Percentiles rank a stretch among this genome's conserved stretches.
Conservation (phyloP, 2,113 vertebrate species). For the Dolichallabes microphthalmus region DNA sequence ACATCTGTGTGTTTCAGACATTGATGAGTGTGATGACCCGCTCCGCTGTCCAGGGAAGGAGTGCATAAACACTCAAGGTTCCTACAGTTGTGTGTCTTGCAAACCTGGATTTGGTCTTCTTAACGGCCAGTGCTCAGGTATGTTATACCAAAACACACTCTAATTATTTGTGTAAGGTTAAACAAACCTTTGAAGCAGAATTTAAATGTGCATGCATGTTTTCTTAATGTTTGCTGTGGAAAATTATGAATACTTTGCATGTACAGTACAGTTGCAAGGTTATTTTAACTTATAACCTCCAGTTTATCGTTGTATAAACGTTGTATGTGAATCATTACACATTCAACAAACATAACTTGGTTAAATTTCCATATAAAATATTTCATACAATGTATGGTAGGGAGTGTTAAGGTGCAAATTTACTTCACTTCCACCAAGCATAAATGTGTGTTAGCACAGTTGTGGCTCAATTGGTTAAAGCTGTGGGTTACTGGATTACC, state of each 20-base stretch:
- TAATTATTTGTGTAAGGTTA: background rate
- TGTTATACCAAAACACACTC: background rate
- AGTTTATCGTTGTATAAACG: background rate
- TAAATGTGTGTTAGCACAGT: too few relatives aligned
- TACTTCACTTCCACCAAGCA: background rate
- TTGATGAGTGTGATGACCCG: constrained; percentile 78
- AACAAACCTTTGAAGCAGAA: background rate
- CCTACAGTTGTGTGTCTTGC: constrained; percentile 80
- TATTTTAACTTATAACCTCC: background rate
- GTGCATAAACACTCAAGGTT: constrained; percentile 79
- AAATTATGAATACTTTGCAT: background rate
- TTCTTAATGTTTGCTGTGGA: background rate
- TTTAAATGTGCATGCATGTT: background rate
- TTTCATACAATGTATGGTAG: background rate
- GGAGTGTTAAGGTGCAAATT: background rate
- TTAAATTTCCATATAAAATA: background rate
- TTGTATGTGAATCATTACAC: background rate
- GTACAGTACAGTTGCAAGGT: background rate
- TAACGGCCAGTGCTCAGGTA: constrained; percentile 76
- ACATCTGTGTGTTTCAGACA: constrained; percentile 66
- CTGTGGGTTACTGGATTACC: too few relatives aligned
- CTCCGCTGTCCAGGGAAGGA: constrained; percentile 80
- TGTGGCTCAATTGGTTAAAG: too few relatives aligned
- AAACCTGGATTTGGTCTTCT: constrained; percentile 70
- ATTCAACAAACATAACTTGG: background rate